A percentile compares a stretch with the other conserved stretches of the same genome.
Evolutionary conservation across 2,113 vertebrate genomes (phyloP).

Genomic region (Procavia capensis): DNA sequence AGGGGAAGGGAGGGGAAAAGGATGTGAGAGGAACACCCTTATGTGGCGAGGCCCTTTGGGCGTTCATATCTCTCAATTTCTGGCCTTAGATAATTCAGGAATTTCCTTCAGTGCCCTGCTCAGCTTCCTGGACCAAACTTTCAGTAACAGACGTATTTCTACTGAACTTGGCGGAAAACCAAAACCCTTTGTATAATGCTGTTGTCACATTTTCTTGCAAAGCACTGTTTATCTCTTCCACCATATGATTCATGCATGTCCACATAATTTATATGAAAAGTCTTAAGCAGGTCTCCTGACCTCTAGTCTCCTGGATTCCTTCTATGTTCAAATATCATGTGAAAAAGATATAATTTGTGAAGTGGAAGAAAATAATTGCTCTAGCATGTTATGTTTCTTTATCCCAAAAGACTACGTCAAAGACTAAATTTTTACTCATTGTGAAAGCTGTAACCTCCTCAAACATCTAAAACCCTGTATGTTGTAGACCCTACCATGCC

Average conservation of each 20-base stretch:
- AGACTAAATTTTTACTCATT: not conserved
- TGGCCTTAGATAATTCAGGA: not conserved
- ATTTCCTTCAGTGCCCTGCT: not conserved
- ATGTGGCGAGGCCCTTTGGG: not conserved
- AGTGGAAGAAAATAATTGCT: not conserved
- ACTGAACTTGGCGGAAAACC: not conserved
- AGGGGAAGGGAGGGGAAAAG: accelerated
- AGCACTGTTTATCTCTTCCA: not conserved
- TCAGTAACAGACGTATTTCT: not conserved
- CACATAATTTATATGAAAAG: not conserved
- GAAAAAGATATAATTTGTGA: not conserved
- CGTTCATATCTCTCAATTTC: not conserved
- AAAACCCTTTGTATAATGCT: not conserved
- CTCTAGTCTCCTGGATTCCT: not conserved
- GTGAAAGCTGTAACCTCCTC: not conserved
- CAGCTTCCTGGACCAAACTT: not conserved
- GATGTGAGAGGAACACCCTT: not conserved
- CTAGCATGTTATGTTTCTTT: not conserved
- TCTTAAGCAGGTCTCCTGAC: not conserved
- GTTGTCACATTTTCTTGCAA: not conserved
- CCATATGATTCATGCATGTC: not conserved
- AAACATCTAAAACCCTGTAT: not conserved
- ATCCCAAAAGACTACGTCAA: not conserved
- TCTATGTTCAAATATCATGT: not conserved
- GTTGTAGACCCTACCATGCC: not conserved